These are phyloP conservation scores for Cottoperca gobio DNA, from an alignment of 2,797 vertebrate species.

Conservation along the genomic window DNA sequence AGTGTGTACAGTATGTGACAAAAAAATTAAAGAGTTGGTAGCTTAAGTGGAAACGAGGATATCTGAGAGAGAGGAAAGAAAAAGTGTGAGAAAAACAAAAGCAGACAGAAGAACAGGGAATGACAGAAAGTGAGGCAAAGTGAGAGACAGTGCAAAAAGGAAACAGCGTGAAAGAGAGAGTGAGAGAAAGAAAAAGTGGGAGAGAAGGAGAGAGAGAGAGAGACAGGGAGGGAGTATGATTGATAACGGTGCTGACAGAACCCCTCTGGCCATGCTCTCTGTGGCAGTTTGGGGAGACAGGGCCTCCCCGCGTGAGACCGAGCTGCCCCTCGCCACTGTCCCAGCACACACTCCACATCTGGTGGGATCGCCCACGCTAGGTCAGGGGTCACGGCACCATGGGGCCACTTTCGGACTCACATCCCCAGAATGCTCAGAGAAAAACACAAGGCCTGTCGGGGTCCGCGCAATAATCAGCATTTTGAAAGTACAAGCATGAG, in stretches of 20 bases:
- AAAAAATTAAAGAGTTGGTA: slow-evolving; percentile 48
- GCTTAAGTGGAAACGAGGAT: slow-evolving; percentile 62
- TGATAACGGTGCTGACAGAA: slow-evolving; percentile 87
- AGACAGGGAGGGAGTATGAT: slow-evolving; percentile 83
- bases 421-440: slow-evolving; percentile 80
- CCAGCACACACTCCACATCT: slow-evolving; percentile 87
- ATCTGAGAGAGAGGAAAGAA: slow-evolving; percentile 52
- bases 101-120: slow-evolving; percentile 58
- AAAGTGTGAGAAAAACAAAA: slow-evolving; percentile 70
- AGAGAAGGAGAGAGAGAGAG: slow-evolving; percentile 54
- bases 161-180: slow-evolving; percentile 73
- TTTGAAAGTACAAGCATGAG: slow-evolving; percentile 77
- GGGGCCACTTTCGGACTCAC: slow-evolving; percentile 83
- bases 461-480: slow-evolving; percentile 76
- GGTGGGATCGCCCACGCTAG: slow-evolving; percentile 86
- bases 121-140: slow-evolving; percentile 63
- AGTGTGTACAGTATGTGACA: slow-evolving; percentile 49
- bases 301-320: slow-evolving; percentile 84
- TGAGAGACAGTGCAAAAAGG: slow-evolving; percentile 78
- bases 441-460: slow-evolving; percentile 74
- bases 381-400: slow-evolving; percentile 81
- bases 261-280: slow-evolving; percentile 87
- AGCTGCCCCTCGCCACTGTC: slow-evolving; percentile 84
- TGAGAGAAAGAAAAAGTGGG: slow-evolving; percentile 40
- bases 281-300: slow-evolving; percentile 86